Base-by-base conservation (phyloP, 2,113 vertebrate genomes). In the Prunella himalayana region DNA sequence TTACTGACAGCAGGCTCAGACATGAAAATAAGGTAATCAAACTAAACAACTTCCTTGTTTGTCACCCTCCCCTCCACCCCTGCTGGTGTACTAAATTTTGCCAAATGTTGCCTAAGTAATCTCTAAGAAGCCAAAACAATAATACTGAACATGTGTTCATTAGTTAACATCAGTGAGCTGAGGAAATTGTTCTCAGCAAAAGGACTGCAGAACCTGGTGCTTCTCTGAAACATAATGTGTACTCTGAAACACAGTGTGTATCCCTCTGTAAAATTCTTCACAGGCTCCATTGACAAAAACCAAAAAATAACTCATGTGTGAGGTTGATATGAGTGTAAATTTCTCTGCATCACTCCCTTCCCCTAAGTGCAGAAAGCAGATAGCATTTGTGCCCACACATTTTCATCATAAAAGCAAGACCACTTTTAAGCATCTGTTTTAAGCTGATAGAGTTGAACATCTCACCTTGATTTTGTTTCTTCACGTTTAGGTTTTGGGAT, bases 1-100 rank as follows among this genome's bases (percentile, higher is more conserved):
- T 98, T 99, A 87, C 97, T 99, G 72, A 99, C 99, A 41, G 99
- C 99, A 56, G 99, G 99, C n/a, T 99, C 99, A 1, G 99, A 99
- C 97, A 99, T 99, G 99, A 99, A 99, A 97, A 99, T 99, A 98
- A 99, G 99, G 99, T 99, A 95, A 80, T 28, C 63, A 88, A 82
- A 35, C 7, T 35, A 13, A 50, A 42, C 49, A 86, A 4, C 6
- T 8, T 13, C 28, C 61, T 45, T 81, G n/a, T 76, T 93, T 80
- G 41, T 53, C 33, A 44, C 33, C 8, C 25, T 90, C 37, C 20
- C 10, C 13, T 80, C 25, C 8, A 25, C 15, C 28, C 44, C 47
- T 64, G 24, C 31, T 8, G 7, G 9, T 45, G 14, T 50, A 35
- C 50, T 69, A 13, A 41, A 57, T 80, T 50, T 65, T 90, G 49